Conservation (phyloP, 2,113 vertebrate species). For the Onychostoma macrolepis region DNA sequence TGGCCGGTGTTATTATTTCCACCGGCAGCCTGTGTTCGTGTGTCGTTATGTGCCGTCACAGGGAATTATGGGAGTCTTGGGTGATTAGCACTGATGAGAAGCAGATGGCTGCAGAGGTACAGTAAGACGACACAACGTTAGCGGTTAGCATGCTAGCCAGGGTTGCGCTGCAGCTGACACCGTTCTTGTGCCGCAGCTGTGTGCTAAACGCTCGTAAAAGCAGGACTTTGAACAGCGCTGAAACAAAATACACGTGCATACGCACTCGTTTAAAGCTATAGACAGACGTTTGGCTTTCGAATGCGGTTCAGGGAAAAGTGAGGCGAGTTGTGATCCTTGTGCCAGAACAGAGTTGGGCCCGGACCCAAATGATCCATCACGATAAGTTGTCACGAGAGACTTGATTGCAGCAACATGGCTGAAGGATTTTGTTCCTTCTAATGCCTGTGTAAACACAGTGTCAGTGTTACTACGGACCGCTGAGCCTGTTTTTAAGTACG, state of each 20-base stretch:
- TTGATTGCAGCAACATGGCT: constrained; percentile 36
- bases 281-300: neutral
- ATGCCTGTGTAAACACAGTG: constrained; percentile 16
- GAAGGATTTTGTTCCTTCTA: constrained; percentile 26
- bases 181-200: constrained; percentile 22
- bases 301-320: constrained; percentile 7
- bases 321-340: constrained; percentile 37
- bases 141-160: constrained; percentile 24
- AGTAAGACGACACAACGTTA: constrained; percentile 37
- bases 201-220: constrained; percentile 22
- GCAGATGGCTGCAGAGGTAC: constrained; percentile 52
- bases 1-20: constrained; percentile 39
- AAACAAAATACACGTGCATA: neutral
- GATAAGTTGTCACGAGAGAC: constrained; percentile 39
- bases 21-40: constrained; percentile 43
- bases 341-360: constrained; percentile 36
- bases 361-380: constrained; percentile 33
- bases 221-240: constrained; percentile 15
- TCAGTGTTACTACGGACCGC: neutral
- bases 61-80: constrained; percentile 56
- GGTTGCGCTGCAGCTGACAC: constrained; percentile 14
- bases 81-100: constrained; percentile 60
- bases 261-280: neutral
- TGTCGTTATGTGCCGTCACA: constrained; percentile 54
- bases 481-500: neutral